Evolutionary conservation across 23 tunicate genomes (phyloP).

Genomic region (Phallusia fumigata): DNA sequence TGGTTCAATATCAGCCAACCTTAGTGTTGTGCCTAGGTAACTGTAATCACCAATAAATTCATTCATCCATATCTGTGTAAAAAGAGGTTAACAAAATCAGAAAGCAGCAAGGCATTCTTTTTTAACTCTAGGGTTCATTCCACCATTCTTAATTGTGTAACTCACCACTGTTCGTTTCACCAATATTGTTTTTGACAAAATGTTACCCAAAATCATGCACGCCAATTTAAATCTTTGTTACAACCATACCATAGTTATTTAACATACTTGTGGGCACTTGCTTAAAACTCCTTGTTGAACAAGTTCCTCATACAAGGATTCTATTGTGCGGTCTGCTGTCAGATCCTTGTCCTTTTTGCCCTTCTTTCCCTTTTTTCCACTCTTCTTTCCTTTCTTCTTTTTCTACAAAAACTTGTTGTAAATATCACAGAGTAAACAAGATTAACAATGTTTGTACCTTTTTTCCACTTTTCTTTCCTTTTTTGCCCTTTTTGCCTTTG

Average conservation of each 20-base stretch:
- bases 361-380: conserved; percentile 97
- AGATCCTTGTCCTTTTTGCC: conserved; percentile 96
- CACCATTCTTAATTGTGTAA: too few relatives aligned
- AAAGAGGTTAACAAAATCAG: too few relatives aligned
- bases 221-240: too few relatives aligned
- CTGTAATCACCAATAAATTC: conserved; percentile 90
- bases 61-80: conserved; percentile 47
- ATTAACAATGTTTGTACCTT: conserved; percentile 29
- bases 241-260: neutral
- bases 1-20: conserved; percentile 85
- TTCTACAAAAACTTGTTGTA: conserved; percentile 38
- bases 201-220: too few relatives aligned
- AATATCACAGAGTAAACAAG: neutral
- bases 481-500: conserved; percentile 93
- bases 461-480: conserved; percentile 96
- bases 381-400: conserved; percentile 97
- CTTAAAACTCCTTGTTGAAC: conserved; percentile 93
- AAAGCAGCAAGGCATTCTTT: too few relatives aligned
- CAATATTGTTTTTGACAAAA: too few relatives aligned
- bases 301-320: conserved; percentile 94
- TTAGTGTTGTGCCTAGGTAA: conserved; percentile 91
- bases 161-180: too few relatives aligned
- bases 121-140: too few relatives aligned
- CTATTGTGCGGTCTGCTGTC: conserved; percentile 97
- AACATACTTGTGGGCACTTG: conserved; percentile 61